Evolutionary conservation across 2,113 vertebrate species (phyloP).

Genomic region (Ophiodon elongatus): DNA sequence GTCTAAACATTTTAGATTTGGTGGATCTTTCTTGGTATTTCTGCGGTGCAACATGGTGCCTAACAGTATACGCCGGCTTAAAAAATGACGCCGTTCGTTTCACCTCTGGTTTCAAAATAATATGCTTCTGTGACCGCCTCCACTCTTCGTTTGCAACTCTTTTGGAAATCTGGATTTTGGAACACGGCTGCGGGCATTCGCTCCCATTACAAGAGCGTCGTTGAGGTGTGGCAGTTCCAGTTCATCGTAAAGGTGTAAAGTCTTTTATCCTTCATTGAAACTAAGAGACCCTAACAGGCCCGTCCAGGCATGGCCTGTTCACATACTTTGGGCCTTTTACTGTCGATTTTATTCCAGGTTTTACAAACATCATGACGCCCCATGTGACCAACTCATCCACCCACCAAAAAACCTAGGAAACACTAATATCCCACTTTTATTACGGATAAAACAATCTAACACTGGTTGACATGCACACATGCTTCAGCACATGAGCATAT

Average conservation of each 20-base stretch:
- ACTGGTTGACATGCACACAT: slow-evolving; percentile 42
- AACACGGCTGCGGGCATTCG: background rate
- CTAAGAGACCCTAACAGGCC: background rate
- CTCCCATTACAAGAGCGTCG: background rate
- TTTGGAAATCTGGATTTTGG: background rate
- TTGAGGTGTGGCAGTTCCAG: too few species aligned
- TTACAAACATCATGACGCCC: slow-evolving; percentile 4
- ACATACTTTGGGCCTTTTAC: background rate
- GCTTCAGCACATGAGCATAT: slow-evolving; percentile 1
- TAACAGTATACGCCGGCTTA: too few species aligned
- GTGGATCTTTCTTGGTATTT: too few species aligned
- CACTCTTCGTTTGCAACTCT: too few species aligned
- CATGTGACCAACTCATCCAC: too few species aligned
- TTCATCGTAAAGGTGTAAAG: background rate
- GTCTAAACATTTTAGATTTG: background rate
- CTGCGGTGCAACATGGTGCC: too few species aligned
- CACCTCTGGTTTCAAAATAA: too few species aligned
- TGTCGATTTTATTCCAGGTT: background rate
- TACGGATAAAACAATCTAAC: slow-evolving; percentile 49
- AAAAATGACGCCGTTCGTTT: too few species aligned
- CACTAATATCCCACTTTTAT: slow-evolving; percentile 52
- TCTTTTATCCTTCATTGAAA: background rate
- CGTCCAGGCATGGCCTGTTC: background rate
- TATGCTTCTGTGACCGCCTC: too few species aligned
- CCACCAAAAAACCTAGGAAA: too few species aligned